These are phyloP conservation scores for Pangasius macronema DNA, from an alignment of 2,797 vertebrate species.

Conservation along the genomic window DNA sequence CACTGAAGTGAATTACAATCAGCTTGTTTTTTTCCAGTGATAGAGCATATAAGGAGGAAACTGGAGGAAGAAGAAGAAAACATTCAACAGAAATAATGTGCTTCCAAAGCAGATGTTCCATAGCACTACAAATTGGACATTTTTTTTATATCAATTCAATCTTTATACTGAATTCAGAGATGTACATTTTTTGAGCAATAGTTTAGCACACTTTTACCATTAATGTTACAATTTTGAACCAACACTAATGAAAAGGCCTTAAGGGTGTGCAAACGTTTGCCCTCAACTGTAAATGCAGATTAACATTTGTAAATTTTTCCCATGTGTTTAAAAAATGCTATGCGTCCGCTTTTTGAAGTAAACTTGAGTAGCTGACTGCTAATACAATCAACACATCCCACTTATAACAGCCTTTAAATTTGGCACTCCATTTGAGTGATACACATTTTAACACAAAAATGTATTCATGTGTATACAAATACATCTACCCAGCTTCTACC, in stretches of 20 bases:
- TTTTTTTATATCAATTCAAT: not conserved
- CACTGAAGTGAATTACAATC: not conserved
- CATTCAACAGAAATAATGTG: not conserved
- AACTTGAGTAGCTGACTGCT: not conserved
- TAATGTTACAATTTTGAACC: not conserved
- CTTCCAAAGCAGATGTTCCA: not conserved
- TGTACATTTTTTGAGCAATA: not conserved
- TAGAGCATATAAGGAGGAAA: conserved; percentile 53
- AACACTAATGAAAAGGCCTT: not conserved
- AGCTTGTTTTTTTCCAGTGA: conserved; percentile 35
- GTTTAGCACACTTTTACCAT: not conserved
- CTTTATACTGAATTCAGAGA: not conserved
- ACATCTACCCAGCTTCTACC: not conserved
- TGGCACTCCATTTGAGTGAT: not conserved
- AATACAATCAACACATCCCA: not conserved
- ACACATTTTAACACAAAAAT: not conserved
- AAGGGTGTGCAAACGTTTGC: not conserved
- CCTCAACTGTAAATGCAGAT: not conserved
- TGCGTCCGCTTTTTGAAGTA: not conserved
- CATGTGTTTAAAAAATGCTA: not conserved
- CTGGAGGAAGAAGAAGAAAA: conserved; percentile 52
- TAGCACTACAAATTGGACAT: not conserved
- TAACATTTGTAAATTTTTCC: not conserved
- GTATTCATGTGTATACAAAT: not conserved
- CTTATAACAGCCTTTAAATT: not conserved